Evolutionary conservation across 2,113 vertebrate species (phyloP).

Genomic region (Sapajus apella): DNA sequence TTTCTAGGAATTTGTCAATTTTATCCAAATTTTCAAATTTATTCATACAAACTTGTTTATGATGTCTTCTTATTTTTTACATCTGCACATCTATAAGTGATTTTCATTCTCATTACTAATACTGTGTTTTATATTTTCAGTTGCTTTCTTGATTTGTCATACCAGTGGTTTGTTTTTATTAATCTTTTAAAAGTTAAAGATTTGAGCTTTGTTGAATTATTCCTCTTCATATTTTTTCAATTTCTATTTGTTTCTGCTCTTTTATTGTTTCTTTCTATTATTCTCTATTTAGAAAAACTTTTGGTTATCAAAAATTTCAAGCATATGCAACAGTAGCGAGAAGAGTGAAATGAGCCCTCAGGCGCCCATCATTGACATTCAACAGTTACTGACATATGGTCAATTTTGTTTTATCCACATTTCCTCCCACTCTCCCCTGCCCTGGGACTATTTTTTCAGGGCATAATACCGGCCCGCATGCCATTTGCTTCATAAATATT

Average conservation of each 20-base stretch:
- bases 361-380: background rate
- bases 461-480: background rate
- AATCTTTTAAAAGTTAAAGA: slow-evolving; percentile 26
- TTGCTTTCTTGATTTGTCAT: background rate
- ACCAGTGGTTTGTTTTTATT: background rate
- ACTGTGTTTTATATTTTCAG: background rate
- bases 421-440: background rate
- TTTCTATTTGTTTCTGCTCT: background rate
- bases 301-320: background rate
- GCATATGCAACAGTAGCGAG: background rate
- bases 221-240: background rate
- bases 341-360: background rate
- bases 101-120: slow-evolving; percentile 10
- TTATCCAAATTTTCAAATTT: background rate
- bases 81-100: background rate
- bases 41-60: background rate
- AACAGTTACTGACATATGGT: background rate
- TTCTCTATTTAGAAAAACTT: background rate
- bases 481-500: background rate
- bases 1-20: background rate
- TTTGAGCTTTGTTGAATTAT: background rate
- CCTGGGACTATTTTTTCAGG: background rate
- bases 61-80: background rate
- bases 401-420: background rate
- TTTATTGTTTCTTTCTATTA: background rate